phyloP scores from a whole-genome alignment of 1,140 invertebrate species.

The Micrasema longulum region DNA sequence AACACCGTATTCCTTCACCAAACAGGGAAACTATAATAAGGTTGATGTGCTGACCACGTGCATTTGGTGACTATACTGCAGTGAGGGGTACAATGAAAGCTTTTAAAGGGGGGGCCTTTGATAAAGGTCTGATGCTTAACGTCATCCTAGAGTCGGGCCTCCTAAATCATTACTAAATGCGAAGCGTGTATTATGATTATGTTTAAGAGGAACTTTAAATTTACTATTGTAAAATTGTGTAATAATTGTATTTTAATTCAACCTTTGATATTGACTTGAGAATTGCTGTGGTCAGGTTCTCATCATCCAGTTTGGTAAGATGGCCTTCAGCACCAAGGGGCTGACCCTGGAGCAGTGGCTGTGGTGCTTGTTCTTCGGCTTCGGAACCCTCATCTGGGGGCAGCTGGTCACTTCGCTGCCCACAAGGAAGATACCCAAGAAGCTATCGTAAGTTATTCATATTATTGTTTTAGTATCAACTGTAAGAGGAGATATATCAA shows the following conservation, averaged over 20 bases:
- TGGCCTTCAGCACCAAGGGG: constrained; percentile 71
- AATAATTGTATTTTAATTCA: background rate
- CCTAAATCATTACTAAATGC: background rate
- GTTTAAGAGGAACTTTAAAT: background rate
- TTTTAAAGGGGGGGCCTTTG: too few species aligned
- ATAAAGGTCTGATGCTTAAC: too few species aligned
- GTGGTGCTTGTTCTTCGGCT: constrained; percentile 60
- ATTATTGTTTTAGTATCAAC: background rate
- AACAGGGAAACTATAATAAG: too few species aligned
- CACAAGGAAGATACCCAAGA: constrained; percentile 47
- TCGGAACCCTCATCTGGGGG: constrained; percentile 74
- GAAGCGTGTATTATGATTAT: too few species aligned
- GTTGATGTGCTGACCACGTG: too few species aligned
- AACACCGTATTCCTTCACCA: too few species aligned
- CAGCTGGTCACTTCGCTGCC: constrained; percentile 74
- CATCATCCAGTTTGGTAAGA: constrained; percentile 74
- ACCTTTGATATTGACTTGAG: background rate
- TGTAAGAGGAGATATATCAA: background rate
- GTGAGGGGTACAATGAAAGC: too few species aligned
- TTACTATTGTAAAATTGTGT: background rate
- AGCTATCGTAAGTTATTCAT: constrained; percentile 67
- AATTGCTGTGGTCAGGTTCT: constrained; percentile 64
- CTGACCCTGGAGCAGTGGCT: constrained; percentile 75
- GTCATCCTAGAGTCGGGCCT: too few species aligned
- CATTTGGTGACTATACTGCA: too few species aligned